Percentiles rank a stretch among this genome's conserved stretches.
Conservation (phyloP, 2,113 vertebrate genomes). For the Gallinago jamesoni region DNA sequence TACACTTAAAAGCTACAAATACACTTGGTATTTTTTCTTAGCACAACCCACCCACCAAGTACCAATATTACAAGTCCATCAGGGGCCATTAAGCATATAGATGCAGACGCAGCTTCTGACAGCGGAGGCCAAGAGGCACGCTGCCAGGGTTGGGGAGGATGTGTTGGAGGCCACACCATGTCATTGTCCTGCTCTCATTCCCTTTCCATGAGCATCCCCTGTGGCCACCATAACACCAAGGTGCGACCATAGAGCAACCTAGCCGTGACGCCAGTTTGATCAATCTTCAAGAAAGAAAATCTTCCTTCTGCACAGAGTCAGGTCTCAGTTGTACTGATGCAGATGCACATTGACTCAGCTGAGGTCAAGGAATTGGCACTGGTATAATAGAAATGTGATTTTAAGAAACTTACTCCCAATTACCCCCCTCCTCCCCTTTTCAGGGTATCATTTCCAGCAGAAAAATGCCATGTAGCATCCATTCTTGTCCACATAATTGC, state of each 20-base stretch:
- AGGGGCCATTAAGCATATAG: not conserved
- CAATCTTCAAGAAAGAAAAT: not conserved
- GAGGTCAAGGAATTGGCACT: not conserved
- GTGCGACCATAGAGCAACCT: not conserved
- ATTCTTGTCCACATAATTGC: not conserved
- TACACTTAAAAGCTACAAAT: not conserved
- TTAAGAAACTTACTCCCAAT: not conserved
- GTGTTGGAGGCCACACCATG: rapidly evolving
- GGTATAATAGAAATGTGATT: not conserved
- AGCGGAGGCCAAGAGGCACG: rapidly evolving
- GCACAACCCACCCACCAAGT: not conserved
- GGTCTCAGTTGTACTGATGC: not conserved
- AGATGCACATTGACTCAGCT: not conserved
- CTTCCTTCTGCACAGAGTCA: not conserved
- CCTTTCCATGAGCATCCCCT: too few relatives aligned
- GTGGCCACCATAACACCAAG: not conserved
- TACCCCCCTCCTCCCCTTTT: not conserved
- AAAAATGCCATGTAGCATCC: not conserved
- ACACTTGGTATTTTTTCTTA: not conserved
- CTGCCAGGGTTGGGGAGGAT: rapidly evolving
- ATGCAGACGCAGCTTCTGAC: not conserved
- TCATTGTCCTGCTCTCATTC: rapidly evolving
- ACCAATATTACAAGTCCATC: not conserved
- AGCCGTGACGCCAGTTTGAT: rapidly evolving
- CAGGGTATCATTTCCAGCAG: not conserved